Base-by-base conservation (phyloP, 2,113 vertebrate genomes). In the Muscicapa adusta region DNA sequence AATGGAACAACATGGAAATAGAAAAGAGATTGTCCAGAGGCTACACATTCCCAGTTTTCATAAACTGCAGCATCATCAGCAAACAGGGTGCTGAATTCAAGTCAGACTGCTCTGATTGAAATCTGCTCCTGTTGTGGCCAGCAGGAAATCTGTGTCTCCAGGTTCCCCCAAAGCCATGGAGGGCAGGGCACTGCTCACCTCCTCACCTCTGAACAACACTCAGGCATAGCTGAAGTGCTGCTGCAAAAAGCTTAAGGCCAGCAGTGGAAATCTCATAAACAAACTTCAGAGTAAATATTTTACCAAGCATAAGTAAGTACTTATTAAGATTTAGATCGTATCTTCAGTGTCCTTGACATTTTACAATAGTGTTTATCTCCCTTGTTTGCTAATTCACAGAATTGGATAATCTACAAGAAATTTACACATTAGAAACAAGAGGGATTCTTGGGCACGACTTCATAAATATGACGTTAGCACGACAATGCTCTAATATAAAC, bases 231-330 rank as follows among this genome's bases (percentile, higher is more conserved):
- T 24, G 22, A 63, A 48, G 18, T 24, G 83, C 68, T 45, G 24
- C 5, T 1, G 36, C 15, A n/a, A 25, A 79, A 66, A 3, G 5
- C 47, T 58, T 5, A 60, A 54, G 14, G 89, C 45, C 38, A 76
- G 54, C 38, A 70, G 38, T 12, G 22, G 28, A 43, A 71, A 76
- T 34, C 47, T 83, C 60, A 79, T 72, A 88, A 73, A 58, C 19
- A 66, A 88, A 88, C 63, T 60, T 72, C 65, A 67, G 86, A 80
- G 72, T 67, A 91, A 91, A 72, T 82, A 71, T 91, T 95, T 91
- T 61, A 83, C 56, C 76, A 91, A 72, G 48, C 48, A 25, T 10
- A 60, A 66, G 10, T 62, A 89, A 83, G 36, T 23, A 34, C 63
- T 88, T 82, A 79, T 65, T 58, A 77, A 96, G 78, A 93, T 91